A percentile compares a stretch with the other conserved stretches of the same genome.
Conservation (phyloP, 1,140 invertebrate genomes). For the Dolichoris vasculosae region DNA sequence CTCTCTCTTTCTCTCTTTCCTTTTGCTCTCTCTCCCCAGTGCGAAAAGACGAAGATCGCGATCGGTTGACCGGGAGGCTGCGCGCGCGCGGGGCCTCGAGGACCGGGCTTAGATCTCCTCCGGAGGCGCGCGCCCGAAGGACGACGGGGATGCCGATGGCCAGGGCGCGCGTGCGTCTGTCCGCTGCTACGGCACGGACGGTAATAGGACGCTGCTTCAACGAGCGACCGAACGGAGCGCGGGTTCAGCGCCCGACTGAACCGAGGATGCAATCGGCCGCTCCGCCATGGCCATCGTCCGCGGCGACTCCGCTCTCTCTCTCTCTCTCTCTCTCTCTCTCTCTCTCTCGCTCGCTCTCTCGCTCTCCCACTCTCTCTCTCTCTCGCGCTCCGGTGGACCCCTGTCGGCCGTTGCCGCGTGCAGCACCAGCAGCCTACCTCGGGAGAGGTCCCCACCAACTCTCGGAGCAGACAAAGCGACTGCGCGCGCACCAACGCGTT, state of each 20-base stretch:
- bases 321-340: neutral
- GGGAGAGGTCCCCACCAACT: neutral
- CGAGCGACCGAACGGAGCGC: slow-evolving; percentile 65
- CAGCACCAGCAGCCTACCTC: slow-evolving; percentile 55
- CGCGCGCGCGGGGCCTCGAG: neutral
- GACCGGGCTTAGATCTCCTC: neutral
- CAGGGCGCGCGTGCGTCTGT: neutral
- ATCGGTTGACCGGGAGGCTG: slow-evolving; percentile 6
- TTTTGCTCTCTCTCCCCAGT: no score
- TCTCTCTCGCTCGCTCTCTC: slow-evolving; percentile 60
- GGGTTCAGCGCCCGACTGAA: slow-evolving; percentile 75
- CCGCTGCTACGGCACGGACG: neutral
- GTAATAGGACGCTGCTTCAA: slow-evolving; percentile 47
- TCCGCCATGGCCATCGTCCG: slow-evolving; percentile 71
- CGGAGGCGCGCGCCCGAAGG: neutral
- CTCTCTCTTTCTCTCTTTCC: no score
- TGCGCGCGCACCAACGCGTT: slow-evolving; percentile 73
- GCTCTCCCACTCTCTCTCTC: slow-evolving; percentile 26
- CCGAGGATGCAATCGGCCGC: slow-evolving; percentile 70
- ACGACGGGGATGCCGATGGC: neutral
- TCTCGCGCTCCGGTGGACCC: slow-evolving; percentile 19
- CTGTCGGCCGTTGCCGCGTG: slow-evolving; percentile 63
- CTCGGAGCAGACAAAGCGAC: slow-evolving; percentile 69
- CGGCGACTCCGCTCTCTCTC: slow-evolving; percentile 34
- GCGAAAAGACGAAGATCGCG: neutral